A percentile compares a stretch with the other conserved stretches of the same genome.
Evolutionary conservation across 1,140 invertebrate species (phyloP).

Genomic region (Danaus melanippus): DNA sequence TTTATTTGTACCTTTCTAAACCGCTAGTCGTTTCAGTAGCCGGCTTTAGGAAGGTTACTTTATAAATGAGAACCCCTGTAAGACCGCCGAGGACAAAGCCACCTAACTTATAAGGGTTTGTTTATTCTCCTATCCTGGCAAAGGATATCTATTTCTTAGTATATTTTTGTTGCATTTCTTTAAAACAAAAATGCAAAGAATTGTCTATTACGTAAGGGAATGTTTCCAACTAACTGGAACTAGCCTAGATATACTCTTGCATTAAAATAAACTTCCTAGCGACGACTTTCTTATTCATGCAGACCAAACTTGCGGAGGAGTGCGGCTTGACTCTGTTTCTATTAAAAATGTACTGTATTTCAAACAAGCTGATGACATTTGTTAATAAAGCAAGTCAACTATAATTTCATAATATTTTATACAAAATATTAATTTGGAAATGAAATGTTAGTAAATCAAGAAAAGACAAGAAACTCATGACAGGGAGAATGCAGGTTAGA

Average conservation of each 20-base stretch:
- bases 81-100: no score
- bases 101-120: no score
- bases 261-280: slow-evolving; percentile 9
- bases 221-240: background rate
- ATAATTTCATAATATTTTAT: slow-evolving; percentile 3
- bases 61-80: no score
- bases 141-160: no score
- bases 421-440: slow-evolving; percentile 1
- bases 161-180: no score
- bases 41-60: no score
- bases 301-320: background rate
- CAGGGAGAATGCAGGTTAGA: no score
- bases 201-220: no score
- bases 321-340: slow-evolving; percentile 1
- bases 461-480: background rate
- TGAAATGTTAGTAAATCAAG: background rate
- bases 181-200: no score
- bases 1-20: no score
- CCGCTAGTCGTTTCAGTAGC: no score
- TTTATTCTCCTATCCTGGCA: no score
- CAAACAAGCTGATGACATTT: background rate
- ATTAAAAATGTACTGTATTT: slow-evolving; percentile 1
- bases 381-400: slow-evolving; percentile 8
- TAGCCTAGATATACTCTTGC: slow-evolving; percentile 1
- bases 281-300: slow-evolving; percentile 15